Conservation (phyloP, 2,888 invertebrate species). For the Nebria brevicollis region DNA sequence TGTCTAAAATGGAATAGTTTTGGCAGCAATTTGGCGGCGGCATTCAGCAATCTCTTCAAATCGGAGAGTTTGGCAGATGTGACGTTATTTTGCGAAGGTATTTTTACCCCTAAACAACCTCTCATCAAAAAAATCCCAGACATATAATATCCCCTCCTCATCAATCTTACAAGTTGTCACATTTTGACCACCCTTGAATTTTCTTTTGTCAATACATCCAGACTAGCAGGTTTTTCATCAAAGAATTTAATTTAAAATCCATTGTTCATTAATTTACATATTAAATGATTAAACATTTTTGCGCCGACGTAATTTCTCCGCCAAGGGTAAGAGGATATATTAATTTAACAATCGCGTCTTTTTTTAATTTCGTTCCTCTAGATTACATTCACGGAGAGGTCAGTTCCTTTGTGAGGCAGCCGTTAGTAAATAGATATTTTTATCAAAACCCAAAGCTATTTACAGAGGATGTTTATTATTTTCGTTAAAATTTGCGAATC, state of each 20-base stretch:
- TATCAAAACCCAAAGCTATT: too few relatives aligned
- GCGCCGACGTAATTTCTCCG: not conserved
- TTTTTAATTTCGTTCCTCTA: too few relatives aligned
- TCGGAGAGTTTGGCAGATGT: constrained; percentile 93
- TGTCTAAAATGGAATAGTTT: constrained; percentile 97
- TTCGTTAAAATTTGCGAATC: not conserved
- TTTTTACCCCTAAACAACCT: constrained; percentile 58
- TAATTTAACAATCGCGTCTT: not conserved
- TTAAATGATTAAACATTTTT: constrained; percentile 36
- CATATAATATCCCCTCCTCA: constrained; percentile 16
- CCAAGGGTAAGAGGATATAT: not conserved
- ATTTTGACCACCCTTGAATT: not conserved
- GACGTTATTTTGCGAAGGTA: constrained; percentile 93
- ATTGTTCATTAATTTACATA: constrained; percentile 36
- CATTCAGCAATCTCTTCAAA: constrained; percentile 92
- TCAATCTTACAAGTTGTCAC: constrained; percentile 43
- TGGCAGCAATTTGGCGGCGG: constrained; percentile 91
- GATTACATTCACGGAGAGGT: too few relatives aligned
- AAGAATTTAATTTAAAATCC: constrained; percentile 32
- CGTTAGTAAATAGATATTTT: too few relatives aligned
- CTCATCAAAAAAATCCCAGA: not conserved
- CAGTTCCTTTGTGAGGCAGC: constrained; percentile 4
- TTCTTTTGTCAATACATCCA: too few relatives aligned
- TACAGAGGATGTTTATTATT: too few relatives aligned
- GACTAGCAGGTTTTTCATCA: not conserved